These are phyloP conservation scores for Agrenia bidenticulata DNA, from an alignment of 2,888 invertebrate genomes.

Conservation along the genomic window DNA sequence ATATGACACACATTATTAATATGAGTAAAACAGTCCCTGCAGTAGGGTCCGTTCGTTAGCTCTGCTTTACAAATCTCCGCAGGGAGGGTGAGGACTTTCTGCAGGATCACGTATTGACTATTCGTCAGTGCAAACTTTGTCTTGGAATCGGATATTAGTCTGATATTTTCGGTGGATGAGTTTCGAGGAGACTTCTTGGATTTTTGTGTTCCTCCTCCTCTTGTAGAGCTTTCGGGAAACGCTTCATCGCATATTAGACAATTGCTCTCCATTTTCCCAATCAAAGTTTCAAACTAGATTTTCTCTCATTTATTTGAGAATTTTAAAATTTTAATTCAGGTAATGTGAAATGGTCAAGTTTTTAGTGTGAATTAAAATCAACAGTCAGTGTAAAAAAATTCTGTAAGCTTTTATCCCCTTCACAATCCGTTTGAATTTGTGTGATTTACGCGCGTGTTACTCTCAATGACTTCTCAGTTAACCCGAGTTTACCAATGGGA, in stretches of 20 bases:
- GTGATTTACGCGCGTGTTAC: too few relatives aligned
- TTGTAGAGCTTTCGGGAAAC: background rate
- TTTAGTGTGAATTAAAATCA: too few relatives aligned
- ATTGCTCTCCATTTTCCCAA: background rate
- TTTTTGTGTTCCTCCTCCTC: constrained; percentile 3
- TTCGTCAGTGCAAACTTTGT: constrained; percentile 11
- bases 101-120: constrained; percentile 6
- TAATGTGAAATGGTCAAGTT: too few relatives aligned
- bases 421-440: too few relatives aligned
- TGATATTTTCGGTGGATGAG: background rate
- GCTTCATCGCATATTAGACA: constrained; percentile 8
- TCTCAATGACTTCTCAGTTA: too few relatives aligned
- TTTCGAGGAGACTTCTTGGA: background rate
- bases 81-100: constrained; percentile 13
- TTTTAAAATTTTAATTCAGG: too few relatives aligned
- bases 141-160: background rate
- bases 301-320: background rate
- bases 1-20: constrained; percentile 15
- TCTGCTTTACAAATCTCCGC: constrained; percentile 5
- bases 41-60: constrained; percentile 8
- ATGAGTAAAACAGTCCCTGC: constrained; percentile 18
- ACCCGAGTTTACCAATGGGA: too few relatives aligned
- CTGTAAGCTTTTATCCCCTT: too few relatives aligned
- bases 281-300: background rate
- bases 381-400: too few relatives aligned